Base-by-base conservation (phyloP, 2,888 invertebrate species). In the Nineta flava region DNA sequence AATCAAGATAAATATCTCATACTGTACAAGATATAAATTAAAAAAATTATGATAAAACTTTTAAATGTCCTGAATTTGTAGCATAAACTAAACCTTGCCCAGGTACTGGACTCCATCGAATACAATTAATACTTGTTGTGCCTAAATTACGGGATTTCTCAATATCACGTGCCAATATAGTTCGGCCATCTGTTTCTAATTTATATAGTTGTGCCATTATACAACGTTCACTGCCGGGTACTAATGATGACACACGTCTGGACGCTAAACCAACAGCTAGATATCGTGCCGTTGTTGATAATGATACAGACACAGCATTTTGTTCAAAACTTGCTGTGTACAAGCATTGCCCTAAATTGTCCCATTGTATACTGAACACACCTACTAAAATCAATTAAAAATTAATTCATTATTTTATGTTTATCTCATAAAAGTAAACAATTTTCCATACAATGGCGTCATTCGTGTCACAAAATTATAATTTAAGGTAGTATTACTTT, bases 71-170 rank as follows among this genome's bases (percentile, higher is more conserved):
- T 15, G 82, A 81, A 63, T 87, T 90, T 56, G 88, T 90, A 17
- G 87, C 88, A 65, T 87, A 90, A 47, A 87, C 82, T 50, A 90
- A 73, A 2, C 90, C 90, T 61, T 87, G 85, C 0, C 90, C 90
- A 1, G 87, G 78, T 45, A 77, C 76, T 0, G 88, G 88, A 49
- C 87, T 75, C 88, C 88, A 91, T 49, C 85, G 74, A 48, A 87
- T 82, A 59, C 87, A 87, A 70, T 90, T 90, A 44, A 88, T 74
- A 62, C 83, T 85, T 50, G 82, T 79, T 59, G 80, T 78, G 46
- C 76, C 76, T 43, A 75, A 62, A n/a, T 64, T 66, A 43, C 68
- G 72, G 55, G 76, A 75, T 67, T 77, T 74, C 58, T 81, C 76
- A 53, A 86, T 65, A 59, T 81, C 79, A 53, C 81, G 73, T 49